Evolutionary conservation across 2,113 vertebrate species (phyloP).

Genomic region (Albula glossodonta): DNA sequence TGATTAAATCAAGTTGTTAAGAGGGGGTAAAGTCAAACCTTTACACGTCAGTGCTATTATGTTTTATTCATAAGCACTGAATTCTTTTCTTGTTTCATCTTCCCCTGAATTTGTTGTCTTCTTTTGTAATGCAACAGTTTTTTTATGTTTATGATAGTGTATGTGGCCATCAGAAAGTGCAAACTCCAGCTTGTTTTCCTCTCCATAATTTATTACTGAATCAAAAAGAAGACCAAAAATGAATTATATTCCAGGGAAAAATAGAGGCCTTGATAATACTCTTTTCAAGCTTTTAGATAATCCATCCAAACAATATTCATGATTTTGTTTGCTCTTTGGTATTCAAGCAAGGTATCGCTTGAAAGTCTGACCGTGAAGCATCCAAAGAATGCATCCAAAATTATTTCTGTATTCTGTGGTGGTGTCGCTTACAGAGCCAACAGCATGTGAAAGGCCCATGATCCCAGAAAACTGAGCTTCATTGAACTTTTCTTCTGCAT

Average conservation of each 20-base stretch:
- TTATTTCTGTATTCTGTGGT: not conserved
- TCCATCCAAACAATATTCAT: not conserved
- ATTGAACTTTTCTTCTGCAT: not conserved
- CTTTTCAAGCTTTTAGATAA: not conserved
- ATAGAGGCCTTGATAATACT: not conserved
- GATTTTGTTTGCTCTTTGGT: not conserved
- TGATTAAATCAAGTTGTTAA: not conserved
- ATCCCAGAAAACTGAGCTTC: not conserved
- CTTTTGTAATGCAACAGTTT: slow-evolving; percentile 6
- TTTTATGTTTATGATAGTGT: slow-evolving; percentile 2
- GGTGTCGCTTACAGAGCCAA: not conserved
- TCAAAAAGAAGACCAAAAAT: not conserved
- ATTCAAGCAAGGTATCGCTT: not conserved
- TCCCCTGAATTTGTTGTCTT: not conserved
- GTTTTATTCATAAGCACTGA: not conserved
- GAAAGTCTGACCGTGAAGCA: not conserved
- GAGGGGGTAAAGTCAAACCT: not conserved
- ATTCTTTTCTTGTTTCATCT: not conserved
- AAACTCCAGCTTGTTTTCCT: not conserved
- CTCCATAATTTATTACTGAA: not conserved
- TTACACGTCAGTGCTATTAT: not conserved
- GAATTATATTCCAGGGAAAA: slow-evolving; percentile 2
- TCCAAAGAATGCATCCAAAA: not conserved
- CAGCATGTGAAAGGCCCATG: not conserved
- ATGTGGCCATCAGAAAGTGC: slow-evolving; percentile 2